phyloP scores from a whole-genome alignment of 2,888 invertebrate species.

The Rapana venosa region DNA sequence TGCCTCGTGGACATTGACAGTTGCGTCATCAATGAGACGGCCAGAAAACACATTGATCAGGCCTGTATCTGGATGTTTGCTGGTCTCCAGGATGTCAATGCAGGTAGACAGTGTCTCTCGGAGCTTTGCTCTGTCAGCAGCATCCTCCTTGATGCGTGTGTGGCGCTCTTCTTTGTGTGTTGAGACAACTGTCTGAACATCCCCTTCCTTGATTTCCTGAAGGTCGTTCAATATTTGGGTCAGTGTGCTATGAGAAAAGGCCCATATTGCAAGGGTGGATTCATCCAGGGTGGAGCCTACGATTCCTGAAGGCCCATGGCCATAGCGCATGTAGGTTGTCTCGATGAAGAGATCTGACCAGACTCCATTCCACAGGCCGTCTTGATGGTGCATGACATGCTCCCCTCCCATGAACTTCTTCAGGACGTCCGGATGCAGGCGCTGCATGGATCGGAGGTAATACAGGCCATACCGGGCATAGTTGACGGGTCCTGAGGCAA shows the following conservation, averaged over 20 bases:
- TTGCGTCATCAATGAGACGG: constrained; percentile 16
- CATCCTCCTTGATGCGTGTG: constrained; percentile 29
- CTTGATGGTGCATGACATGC: too few species aligned
- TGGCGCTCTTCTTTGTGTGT: constrained; percentile 31
- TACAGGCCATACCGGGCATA: constrained; percentile 58
- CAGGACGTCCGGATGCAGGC: constrained; percentile 47
- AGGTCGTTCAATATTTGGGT: not conserved
- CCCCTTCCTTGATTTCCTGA: not conserved
- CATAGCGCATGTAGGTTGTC: constrained; percentile 62
- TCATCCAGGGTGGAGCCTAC: constrained; percentile 58
- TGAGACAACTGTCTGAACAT: not conserved
- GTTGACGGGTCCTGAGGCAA: constrained; percentile 56
- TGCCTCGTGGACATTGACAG: constrained; percentile 22
- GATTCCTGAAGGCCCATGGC: constrained; percentile 57
- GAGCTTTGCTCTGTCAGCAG: constrained; percentile 17
- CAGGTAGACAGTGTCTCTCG: constrained; percentile 19
- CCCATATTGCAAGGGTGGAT: not conserved
- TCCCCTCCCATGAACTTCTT: constrained; percentile 43
- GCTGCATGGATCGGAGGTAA: constrained; percentile 55
- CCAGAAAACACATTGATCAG: constrained; percentile 22
- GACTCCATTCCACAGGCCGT: constrained; percentile 60
- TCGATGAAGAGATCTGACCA: constrained; percentile 64
- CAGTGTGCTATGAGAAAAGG: not conserved
- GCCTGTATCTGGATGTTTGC: constrained; percentile 31
- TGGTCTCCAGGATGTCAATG: constrained; percentile 27